Percentiles rank a stretch among this genome's conserved stretches.
Conservation (phyloP, 1,140 invertebrate genomes). For the Heliothis virescens region DNA sequence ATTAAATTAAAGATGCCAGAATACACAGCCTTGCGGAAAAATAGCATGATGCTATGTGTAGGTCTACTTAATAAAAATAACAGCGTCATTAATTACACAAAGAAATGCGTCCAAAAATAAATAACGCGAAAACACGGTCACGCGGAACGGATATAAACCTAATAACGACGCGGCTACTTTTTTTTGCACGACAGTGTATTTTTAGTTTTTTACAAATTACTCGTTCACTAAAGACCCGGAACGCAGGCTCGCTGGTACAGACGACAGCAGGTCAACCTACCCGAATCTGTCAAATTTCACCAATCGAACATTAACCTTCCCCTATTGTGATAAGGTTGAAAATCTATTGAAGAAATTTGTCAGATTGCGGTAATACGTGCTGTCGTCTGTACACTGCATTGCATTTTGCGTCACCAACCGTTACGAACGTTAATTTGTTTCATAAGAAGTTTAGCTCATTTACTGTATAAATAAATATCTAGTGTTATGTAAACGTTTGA, state of each 20-base stretch:
- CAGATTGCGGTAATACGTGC: no score
- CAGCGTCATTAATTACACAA: no score
- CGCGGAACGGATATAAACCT: background rate
- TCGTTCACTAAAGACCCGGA: conserved; percentile 7
- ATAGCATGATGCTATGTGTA: no score
- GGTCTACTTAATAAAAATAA: no score
- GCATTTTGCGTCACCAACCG: conserved; percentile 38
- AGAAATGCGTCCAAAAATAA: no score
- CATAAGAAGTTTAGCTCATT: conserved; percentile 33
- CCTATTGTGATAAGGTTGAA: no score
- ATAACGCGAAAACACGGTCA: background rate
- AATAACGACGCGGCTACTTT: background rate
- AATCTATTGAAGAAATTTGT: no score
- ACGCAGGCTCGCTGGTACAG: background rate
- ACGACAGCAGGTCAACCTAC: no score
- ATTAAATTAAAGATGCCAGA: no score
- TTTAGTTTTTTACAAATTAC: conserved; percentile 1
- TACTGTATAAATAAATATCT: conserved; percentile 25
- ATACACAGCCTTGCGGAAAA: no score
- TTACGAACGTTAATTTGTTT: conserved; percentile 33
- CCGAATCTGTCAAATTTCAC: no score
- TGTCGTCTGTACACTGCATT: background rate
- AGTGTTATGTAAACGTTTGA: conserved; percentile 13
- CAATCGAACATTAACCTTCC: no score
- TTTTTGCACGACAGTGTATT: background rate